Percentiles rank a stretch among this genome's conserved stretches.
phyloP scores from a whole-genome alignment of 2,888 invertebrate genomes.

The Parnassius glacialis region DNA sequence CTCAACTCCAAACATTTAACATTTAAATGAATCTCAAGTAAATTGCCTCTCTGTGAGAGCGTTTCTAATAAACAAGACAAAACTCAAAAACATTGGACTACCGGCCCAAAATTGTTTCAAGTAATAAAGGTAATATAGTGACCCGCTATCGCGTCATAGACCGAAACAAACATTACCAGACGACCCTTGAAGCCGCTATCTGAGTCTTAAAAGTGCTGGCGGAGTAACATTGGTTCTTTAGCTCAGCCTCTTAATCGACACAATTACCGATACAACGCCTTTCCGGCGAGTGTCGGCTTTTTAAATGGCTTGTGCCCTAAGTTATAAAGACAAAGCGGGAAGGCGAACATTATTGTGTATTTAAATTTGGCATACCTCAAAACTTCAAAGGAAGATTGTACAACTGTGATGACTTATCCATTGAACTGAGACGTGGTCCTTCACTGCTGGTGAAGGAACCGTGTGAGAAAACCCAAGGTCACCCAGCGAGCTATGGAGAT shows the following conservation, averaged over 20 bases:
- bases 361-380: too few species aligned
- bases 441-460: too few species aligned
- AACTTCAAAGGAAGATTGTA: too few species aligned
- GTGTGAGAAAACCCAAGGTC: too few species aligned
- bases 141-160: slow-evolving; percentile 10
- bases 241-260: slow-evolving; percentile 36
- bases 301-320: slow-evolving; percentile 19
- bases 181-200: too few species aligned
- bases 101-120: slow-evolving; percentile 8
- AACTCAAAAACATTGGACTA: neutral
- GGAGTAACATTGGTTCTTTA: slow-evolving; percentile 32
- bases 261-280: slow-evolving; percentile 54
- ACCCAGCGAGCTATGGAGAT: too few species aligned
- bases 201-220: neutral
- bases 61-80: neutral
- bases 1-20: too few species aligned
- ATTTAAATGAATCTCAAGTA: too few species aligned
- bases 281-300: slow-evolving; percentile 29
- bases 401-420: too few species aligned
- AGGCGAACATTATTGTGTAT: neutral
- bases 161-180: too few species aligned
- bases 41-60: too few species aligned
- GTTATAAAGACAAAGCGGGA: slow-evolving; percentile 26
- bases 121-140: slow-evolving; percentile 24
- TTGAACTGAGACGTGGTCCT: too few species aligned